Conservation (phyloP, 2,113 vertebrate genomes). For the Poeciliopsis prolifica region DNA sequence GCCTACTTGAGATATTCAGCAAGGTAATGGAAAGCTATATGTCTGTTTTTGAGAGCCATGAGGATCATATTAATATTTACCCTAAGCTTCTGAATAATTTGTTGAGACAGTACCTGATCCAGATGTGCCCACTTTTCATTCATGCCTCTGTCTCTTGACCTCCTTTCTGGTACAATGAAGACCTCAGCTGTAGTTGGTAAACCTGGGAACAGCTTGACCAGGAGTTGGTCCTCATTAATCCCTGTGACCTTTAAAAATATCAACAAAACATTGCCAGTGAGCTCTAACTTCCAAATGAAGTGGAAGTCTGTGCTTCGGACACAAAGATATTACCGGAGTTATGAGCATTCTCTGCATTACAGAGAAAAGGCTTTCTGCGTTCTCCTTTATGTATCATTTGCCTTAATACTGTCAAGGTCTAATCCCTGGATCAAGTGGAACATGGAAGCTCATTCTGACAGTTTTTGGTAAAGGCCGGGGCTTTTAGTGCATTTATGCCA, state of each 20-base stretch:
- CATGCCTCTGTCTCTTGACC: conserved; percentile 63
- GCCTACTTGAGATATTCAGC: no score
- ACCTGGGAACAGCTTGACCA: conserved; percentile 87
- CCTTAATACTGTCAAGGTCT: conserved; percentile 55
- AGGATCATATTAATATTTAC: neutral
- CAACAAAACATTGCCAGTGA: conserved; percentile 41
- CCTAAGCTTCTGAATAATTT: conserved; percentile 15
- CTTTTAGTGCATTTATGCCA: conserved; percentile 68
- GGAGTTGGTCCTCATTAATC: conserved; percentile 83
- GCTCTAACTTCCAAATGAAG: neutral
- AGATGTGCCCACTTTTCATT: conserved; percentile 79
- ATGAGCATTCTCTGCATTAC: neutral
- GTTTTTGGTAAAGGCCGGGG: conserved; percentile 63
- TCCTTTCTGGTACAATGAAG: conserved; percentile 86
- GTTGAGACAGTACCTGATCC: conserved; percentile 80
- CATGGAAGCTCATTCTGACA: conserved; percentile 61
- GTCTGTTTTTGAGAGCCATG: no score
- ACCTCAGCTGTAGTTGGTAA: conserved; percentile 88
- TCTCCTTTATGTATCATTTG: conserved; percentile 51
- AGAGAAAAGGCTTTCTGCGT: conserved; percentile 11
- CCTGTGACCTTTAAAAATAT: conserved; percentile 82
- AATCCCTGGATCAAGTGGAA: conserved; percentile 49
- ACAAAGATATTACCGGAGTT: neutral
- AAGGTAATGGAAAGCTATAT: no score
- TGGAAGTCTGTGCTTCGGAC: neutral